Conservation (phyloP, 2,797 vertebrate species). For the Micropoecilia bifurca region DNA sequence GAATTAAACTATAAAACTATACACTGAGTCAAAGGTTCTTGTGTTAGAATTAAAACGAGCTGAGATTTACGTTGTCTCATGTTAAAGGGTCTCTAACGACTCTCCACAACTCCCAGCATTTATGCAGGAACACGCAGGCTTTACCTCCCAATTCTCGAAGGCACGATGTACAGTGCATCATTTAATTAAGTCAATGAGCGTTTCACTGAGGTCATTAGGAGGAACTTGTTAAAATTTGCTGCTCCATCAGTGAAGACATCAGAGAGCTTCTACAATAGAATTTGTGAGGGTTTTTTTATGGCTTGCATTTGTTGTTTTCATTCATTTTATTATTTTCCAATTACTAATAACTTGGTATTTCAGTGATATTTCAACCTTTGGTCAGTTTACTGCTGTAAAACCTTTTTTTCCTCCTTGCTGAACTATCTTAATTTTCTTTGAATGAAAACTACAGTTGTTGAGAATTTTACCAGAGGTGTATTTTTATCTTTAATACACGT, state of each 20-base stretch:
- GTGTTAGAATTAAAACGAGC: background rate
- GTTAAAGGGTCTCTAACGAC: background rate
- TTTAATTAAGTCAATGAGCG: background rate
- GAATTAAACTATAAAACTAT: background rate
- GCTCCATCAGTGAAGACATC: background rate
- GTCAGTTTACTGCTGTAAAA: background rate
- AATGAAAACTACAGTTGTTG: background rate
- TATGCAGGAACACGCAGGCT: background rate
- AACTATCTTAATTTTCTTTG: background rate
- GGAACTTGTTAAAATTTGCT: background rate
- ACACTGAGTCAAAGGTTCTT: background rate
- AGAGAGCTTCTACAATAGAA: background rate
- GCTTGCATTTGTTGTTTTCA: background rate
- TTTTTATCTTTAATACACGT: background rate
- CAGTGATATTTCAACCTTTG: too few species aligned
- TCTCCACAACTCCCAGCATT: background rate
- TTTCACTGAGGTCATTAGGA: background rate
- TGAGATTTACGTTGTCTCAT: background rate
- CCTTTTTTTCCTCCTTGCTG: background rate
- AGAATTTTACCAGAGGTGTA: background rate
- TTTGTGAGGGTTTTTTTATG: background rate
- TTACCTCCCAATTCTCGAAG: background rate
- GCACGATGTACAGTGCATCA: background rate
- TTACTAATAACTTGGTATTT: background rate
- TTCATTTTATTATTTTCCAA: background rate